phyloP scores from a whole-genome alignment of 2,113 vertebrate species.

The Kryptolebias marmoratus region DNA sequence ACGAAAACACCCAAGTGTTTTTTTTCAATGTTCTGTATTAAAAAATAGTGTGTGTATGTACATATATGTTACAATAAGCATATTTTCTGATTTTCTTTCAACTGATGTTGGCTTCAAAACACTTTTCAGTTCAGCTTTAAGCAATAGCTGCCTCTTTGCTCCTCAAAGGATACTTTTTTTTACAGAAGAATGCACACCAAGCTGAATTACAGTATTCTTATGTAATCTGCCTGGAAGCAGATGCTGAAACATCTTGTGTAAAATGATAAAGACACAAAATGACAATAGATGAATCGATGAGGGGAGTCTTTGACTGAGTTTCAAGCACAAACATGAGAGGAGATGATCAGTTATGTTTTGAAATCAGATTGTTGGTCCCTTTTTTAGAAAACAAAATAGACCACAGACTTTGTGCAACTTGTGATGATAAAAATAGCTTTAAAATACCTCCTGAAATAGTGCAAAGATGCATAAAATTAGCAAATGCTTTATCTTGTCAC shows the following conservation, averaged over 20 bases:
- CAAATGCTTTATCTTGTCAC: not conserved
- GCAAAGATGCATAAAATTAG: not conserved
- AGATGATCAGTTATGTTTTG: not conserved
- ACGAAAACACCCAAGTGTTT: too few relatives aligned
- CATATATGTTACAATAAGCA: too few relatives aligned
- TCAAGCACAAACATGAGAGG: slow-evolving; percentile 8
- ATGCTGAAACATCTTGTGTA: not conserved
- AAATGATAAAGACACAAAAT: not conserved
- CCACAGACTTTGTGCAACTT: not conserved
- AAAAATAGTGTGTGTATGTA: too few relatives aligned
- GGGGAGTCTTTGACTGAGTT: not conserved
- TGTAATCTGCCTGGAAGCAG: slow-evolving; percentile 11
- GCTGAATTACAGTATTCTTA: too few relatives aligned
- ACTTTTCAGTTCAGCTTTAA: too few relatives aligned
- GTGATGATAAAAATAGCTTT: not conserved
- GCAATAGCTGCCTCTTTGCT: too few relatives aligned
- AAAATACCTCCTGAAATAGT: not conserved
- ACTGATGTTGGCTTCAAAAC: too few relatives aligned
- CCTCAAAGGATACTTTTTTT: too few relatives aligned
- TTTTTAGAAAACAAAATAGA: slow-evolving; percentile 4
- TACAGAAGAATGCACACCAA: not conserved
- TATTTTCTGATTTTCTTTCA: too few relatives aligned
- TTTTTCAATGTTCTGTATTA: too few relatives aligned
- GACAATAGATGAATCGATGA: not conserved
- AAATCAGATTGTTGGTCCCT: slow-evolving; percentile 20